phyloP scores from a whole-genome alignment of 2,113 vertebrate genomes.

The Delphinapterus leucas region DNA sequence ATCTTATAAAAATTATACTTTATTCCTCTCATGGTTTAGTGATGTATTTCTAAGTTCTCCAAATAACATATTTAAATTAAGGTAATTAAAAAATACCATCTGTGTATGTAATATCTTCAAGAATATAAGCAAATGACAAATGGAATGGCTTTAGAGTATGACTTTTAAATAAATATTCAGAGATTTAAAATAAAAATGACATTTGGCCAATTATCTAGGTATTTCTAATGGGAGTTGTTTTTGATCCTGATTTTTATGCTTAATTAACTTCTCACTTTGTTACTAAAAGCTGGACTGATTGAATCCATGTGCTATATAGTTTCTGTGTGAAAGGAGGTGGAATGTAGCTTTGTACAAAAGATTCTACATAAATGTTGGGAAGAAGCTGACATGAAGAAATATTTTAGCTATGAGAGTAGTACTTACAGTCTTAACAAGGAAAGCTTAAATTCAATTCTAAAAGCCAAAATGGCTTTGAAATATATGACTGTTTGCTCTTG shows the following conservation, averaged over 20 bases:
- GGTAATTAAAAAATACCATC: neutral
- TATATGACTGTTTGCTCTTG: neutral
- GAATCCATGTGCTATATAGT: neutral
- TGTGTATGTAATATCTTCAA: neutral
- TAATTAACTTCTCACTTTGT: neutral
- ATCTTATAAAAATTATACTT: neutral
- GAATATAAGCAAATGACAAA: neutral
- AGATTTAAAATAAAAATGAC: neutral
- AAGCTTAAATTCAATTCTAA: conserved; percentile 22
- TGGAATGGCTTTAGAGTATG: neutral
- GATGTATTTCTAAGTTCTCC: neutral
- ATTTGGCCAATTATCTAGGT: neutral
- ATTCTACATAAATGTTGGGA: neutral
- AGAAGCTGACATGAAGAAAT: neutral
- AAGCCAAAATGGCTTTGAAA: neutral
- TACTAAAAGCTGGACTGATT: neutral
- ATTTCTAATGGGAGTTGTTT: neutral
- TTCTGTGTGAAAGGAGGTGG: neutral
- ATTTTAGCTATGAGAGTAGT: neutral
- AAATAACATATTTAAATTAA: conserved; percentile 14
- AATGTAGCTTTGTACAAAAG: neutral
- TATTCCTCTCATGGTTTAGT: neutral
- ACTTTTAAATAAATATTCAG: neutral
- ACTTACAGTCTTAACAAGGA: neutral
- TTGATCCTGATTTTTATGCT: neutral